Evolutionary conservation across 1,140 invertebrate genomes (phyloP).

Genomic region (Marisa cornuarietis): DNA sequence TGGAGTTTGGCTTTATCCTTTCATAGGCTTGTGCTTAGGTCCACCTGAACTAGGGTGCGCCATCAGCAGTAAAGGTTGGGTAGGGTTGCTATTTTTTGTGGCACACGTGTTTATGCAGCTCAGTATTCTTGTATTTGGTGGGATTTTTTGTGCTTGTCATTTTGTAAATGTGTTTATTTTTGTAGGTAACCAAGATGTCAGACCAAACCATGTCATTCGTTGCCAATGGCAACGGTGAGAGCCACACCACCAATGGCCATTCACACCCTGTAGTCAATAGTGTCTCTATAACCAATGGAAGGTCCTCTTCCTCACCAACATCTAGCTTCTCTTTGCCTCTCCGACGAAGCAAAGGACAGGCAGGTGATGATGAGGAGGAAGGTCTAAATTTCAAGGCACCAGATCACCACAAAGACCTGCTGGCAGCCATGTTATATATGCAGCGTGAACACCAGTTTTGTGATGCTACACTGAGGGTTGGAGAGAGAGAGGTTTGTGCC

Average conservation of each 20-base stretch:
- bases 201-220: neutral
- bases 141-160: too few relatives aligned
- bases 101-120: too few relatives aligned
- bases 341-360: neutral
- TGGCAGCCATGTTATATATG: constrained; percentile 72
- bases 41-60: too few relatives aligned
- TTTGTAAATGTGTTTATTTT: too few relatives aligned
- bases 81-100: too few relatives aligned
- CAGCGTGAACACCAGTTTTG: constrained; percentile 81
- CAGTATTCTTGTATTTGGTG: too few relatives aligned
- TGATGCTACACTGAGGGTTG: constrained; percentile 81
- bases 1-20: too few relatives aligned
- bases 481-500: constrained; percentile 69
- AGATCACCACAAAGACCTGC: constrained; percentile 18
- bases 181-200: neutral
- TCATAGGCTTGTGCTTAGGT: too few relatives aligned
- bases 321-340: too few relatives aligned
- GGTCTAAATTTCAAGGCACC: constrained; percentile 19
- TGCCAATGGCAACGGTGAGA: neutral
- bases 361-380: constrained; percentile 6
- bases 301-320: neutral
- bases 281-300: neutral
- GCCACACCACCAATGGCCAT: neutral
- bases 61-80: too few relatives aligned
- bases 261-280: neutral